Evolutionary conservation across 2,888 invertebrate genomes (phyloP).

Genomic region (Lapara coniferarum): DNA sequence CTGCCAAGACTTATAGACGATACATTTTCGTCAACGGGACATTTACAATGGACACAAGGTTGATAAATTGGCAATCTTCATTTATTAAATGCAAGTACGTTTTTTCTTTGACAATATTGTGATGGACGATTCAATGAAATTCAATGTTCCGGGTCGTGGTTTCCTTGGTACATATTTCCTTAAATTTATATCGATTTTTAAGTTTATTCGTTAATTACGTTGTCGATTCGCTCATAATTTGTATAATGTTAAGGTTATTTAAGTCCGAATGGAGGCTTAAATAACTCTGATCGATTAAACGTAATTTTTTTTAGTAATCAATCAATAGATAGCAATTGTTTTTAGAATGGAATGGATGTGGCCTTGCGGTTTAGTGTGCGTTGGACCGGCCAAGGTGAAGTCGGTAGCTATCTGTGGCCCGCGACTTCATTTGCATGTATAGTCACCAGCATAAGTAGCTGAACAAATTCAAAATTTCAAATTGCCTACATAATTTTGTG

Average conservation of each 20-base stretch:
- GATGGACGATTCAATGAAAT: not conserved
- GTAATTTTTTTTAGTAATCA: conserved; percentile 19
- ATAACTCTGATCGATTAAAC: conserved; percentile 28
- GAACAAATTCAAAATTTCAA: too few relatives aligned
- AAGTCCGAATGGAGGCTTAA: conserved; percentile 5
- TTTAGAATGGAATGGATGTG: conserved; percentile 55
- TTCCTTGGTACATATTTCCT: conserved; percentile 37
- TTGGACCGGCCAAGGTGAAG: conserved; percentile 53
- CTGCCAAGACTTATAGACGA: conserved; percentile 13
- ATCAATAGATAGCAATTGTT: conserved; percentile 56
- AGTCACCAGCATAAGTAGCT: too few relatives aligned
- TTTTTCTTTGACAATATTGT: conserved; percentile 10
- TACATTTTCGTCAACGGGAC: conserved; percentile 37
- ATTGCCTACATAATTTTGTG: too few relatives aligned
- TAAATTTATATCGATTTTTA: not conserved
- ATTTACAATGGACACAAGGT: conserved; percentile 47
- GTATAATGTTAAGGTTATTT: not conserved
- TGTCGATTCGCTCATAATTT: not conserved
- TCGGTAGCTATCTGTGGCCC: not conserved
- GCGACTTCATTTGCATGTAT: not conserved
- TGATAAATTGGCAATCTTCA: conserved; percentile 45
- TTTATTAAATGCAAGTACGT: conserved; percentile 34
- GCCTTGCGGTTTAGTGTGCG: conserved; percentile 49
- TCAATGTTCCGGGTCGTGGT: conserved; percentile 42
- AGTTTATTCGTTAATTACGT: not conserved